Base-by-base conservation (phyloP, 2,888 invertebrate species). In the Siphonodentalium dalli region DNA sequence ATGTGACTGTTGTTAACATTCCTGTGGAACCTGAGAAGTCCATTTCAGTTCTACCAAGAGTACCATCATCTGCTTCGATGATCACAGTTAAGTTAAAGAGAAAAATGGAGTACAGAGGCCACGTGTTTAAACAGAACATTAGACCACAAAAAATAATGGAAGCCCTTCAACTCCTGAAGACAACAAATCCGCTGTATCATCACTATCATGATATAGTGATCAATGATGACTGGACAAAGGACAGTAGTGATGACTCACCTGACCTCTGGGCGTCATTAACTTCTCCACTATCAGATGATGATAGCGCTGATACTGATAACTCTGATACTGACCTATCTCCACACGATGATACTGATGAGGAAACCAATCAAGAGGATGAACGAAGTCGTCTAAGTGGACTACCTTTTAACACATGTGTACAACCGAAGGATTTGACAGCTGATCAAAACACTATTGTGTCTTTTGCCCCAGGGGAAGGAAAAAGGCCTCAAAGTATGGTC, bases 1-100 rank as follows among this genome's bases (percentile, higher is more conserved):
- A 54, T 52, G 60, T 60, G 2, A 46, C 40, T 42, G 56, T 60
- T 26, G 54, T 63, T 27, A 57, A 55, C 39, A 41, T 64, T 1
- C 63, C 63, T 28, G 37, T 54, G 23, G 56, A 59, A 24, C 49
- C 54, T 28, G 43, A 50, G 38, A 31, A 52, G 21, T 38, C 44
- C 9, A 40, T 39, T 15, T 44, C 54, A 5, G 26, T 57, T 39
- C 34, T 63, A 18, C 60, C 58, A 20, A 41, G 63, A 41, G 28
- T 40, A 18, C 50, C 55, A 43, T 44, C 50, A 21, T 27, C 54
- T n/a, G n/a, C n/a, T n/a, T n/a, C n/a, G n/a, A n/a, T n/a, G n/a
- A n/a, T n/a, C n/a, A n/a, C n/a, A n/a, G n/a, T n/a, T n/a, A n/a
- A n/a, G n/a, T n/a, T n/a, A n/a, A n/a, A n/a, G n/a, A n/a, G 46